These are phyloP conservation scores for Myiagra hebetior DNA, from an alignment of 2,113 vertebrate genomes.

Conservation along the genomic window DNA sequence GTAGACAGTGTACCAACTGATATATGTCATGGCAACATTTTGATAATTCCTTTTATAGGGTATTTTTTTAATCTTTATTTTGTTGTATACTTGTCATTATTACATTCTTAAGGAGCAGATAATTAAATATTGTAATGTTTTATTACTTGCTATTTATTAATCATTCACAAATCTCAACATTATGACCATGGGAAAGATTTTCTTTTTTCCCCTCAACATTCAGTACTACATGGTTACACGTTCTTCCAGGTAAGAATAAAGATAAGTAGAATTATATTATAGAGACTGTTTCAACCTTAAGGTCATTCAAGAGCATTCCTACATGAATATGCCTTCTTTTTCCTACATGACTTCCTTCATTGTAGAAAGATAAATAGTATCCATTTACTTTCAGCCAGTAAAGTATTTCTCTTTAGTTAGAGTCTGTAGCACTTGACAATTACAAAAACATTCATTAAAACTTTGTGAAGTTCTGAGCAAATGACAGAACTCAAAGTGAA, in stretches of 20 bases:
- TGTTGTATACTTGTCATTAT: not conserved
- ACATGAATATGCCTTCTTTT: not conserved
- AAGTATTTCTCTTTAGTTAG: not conserved
- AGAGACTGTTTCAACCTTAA: not conserved
- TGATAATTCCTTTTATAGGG: not conserved
- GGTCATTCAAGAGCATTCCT: not conserved
- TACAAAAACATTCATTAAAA: not conserved
- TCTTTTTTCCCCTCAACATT: not conserved
- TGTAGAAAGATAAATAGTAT: not conserved
- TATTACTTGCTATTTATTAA: not conserved
- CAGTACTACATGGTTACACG: not conserved
- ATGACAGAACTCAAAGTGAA: not conserved
- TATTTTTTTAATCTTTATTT: not conserved
- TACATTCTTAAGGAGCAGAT: not conserved
- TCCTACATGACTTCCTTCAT: too few species aligned
- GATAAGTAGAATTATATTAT: not conserved
- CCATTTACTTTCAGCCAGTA: not conserved
- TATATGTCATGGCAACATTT: not conserved
- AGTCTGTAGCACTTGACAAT: not conserved
- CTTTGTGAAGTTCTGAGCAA: not conserved
- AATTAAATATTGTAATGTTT: not conserved
- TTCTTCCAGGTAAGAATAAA: not conserved
- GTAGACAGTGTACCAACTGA: not conserved
- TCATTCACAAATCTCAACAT: not conserved
- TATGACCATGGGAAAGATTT: not conserved